A percentile compares a stretch with the other conserved stretches of the same genome.
Conservation (phyloP, 2,113 vertebrate species). For the Cathartes aura region DNA sequence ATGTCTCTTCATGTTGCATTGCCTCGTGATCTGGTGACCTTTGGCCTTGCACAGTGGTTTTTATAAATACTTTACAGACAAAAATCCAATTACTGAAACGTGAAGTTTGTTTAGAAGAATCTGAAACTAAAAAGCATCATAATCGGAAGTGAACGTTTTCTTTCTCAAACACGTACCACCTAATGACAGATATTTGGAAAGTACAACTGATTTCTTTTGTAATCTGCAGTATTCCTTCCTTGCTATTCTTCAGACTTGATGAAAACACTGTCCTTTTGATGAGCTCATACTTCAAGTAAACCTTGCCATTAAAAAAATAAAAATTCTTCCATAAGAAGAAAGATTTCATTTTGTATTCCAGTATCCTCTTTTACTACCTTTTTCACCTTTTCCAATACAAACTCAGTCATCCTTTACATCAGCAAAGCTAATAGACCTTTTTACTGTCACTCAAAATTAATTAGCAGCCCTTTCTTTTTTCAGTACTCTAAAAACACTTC, state of each 20-base stretch:
- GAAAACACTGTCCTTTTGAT: neutral
- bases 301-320: neutral
- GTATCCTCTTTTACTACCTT: neutral
- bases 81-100: neutral
- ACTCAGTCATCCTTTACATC: neutral
- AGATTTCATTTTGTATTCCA: neutral
- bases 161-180: too few species aligned
- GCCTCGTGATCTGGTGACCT: neutral
- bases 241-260: neutral
- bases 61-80: neutral
- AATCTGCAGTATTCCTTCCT: neutral
- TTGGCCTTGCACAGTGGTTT: neutral
- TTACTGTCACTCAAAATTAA: neutral
- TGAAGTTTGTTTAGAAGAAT: neutral
- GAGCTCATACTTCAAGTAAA: neutral
- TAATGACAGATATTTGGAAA: neutral
- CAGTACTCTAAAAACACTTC: neutral
- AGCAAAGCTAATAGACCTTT: neutral
- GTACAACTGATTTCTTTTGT: neutral
- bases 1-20: rapidly evolving
- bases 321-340: neutral
- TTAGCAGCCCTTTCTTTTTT: neutral
- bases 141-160: neutral
- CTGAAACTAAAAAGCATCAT: neutral
- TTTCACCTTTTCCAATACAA: neutral